Evolutionary conservation across 2,888 invertebrate species (phyloP).

Genomic region (Plagodis dolabraria): DNA sequence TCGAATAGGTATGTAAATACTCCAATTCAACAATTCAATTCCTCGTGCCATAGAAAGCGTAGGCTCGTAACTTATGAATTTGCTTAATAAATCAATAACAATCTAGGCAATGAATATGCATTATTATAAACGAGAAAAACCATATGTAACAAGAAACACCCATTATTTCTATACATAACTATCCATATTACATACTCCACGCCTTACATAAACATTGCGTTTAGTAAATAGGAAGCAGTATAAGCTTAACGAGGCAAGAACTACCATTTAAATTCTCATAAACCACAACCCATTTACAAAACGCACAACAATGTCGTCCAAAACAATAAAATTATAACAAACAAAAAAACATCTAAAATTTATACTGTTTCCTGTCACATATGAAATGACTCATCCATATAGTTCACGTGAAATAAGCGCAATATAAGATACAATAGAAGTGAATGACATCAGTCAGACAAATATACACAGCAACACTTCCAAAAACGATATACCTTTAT

Average conservation of each 20-base stretch:
- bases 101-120: too few species aligned
- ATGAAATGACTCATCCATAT: constrained; percentile 59
- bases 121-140: too few species aligned
- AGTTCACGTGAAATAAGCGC: constrained; percentile 61
- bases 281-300: constrained; percentile 35
- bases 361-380: constrained; percentile 62
- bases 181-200: constrained; percentile 8
- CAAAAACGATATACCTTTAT: constrained; percentile 15
- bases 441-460: constrained; percentile 57
- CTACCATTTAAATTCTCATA: constrained; percentile 41
- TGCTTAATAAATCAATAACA: too few species aligned
- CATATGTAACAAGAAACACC: neutral
- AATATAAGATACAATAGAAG: constrained; percentile 47
- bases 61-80: too few species aligned
- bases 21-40: too few species aligned
- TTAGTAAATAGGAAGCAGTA: constrained; percentile 33
- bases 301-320: constrained; percentile 43
- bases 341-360: constrained; percentile 47
- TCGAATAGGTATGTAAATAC: too few species aligned
- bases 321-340: constrained; percentile 56
- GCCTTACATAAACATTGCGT: constrained; percentile 20
- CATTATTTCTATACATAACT: neutral
- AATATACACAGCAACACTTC: constrained; percentile 22
- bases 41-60: too few species aligned
- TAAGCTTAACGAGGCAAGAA: constrained; percentile 42